These are phyloP conservation scores for Trogon melanurus DNA, from an alignment of 2,113 vertebrate species.

Conservation along the genomic window DNA sequence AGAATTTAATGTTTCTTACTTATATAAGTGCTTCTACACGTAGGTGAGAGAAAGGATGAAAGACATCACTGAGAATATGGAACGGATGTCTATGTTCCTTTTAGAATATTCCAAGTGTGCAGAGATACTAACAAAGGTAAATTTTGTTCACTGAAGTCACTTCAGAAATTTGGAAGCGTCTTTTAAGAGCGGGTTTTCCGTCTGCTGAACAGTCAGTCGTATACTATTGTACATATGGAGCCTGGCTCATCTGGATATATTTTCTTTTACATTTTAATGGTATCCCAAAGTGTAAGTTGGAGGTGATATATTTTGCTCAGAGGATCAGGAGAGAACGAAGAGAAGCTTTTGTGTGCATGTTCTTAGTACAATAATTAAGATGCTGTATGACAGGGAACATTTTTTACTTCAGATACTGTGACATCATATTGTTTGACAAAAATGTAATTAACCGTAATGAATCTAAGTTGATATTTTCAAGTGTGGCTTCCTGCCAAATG, in stretches of 20 bases:
- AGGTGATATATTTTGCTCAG: neutral
- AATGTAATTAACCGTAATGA: constrained; percentile 13
- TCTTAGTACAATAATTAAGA: neutral
- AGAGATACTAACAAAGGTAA: neutral
- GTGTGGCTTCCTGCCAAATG: neutral
- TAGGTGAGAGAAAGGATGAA: neutral
- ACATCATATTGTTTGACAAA: constrained; percentile 21
- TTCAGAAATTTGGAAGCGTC: neutral
- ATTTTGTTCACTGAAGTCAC: neutral
- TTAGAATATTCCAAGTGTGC: neutral
- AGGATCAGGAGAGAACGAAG: neutral
- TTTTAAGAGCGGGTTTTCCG: neutral
- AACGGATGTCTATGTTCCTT: neutral
- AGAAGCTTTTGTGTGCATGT: neutral
- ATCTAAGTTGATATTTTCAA: constrained; percentile 16
- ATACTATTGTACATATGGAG: neutral
- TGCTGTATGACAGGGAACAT: neutral
- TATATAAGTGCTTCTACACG: neutral
- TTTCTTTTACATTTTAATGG: neutral
- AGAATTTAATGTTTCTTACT: neutral
- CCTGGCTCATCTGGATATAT: neutral
- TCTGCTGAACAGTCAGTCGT: neutral
- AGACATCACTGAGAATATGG: neutral
- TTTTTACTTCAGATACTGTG: constrained; percentile 5
- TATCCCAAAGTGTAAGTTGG: neutral